Conservation (phyloP, 2,888 invertebrate species). For the Hydropsyche betteni region DNA sequence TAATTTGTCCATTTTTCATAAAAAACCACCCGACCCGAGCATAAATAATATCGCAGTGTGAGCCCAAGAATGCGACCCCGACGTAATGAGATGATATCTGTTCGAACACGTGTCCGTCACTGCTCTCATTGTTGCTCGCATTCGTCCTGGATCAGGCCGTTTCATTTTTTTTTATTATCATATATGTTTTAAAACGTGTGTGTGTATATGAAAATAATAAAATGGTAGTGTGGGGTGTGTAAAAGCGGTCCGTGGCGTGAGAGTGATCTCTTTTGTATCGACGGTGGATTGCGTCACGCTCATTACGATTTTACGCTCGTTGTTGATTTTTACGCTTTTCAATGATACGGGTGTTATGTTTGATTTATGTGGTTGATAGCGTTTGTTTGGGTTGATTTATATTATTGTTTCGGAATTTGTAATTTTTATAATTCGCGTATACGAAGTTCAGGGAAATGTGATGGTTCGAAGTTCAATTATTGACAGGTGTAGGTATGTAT, state of each 20-base stretch:
- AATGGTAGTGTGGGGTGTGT: not conserved
- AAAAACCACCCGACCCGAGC: slow-evolving; percentile 32
- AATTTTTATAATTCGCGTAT: too few relatives aligned
- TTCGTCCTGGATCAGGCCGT: not conserved
- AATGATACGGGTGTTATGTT: too few relatives aligned
- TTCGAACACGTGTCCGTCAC: slow-evolving; percentile 30
- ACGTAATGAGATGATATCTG: slow-evolving; percentile 32
- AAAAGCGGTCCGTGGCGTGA: not conserved
- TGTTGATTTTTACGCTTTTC: too few relatives aligned
- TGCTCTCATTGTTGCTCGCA: not conserved
- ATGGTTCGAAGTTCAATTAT: too few relatives aligned
- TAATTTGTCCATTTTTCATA: slow-evolving; percentile 49
- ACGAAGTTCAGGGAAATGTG: too few relatives aligned
- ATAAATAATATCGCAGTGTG: slow-evolving; percentile 50
- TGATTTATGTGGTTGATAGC: too few relatives aligned
- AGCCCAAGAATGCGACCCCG: slow-evolving; percentile 45
- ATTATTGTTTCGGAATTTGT: too few relatives aligned
- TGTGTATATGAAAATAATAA: not conserved
- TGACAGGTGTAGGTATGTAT: too few relatives aligned
- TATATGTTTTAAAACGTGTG: not conserved
- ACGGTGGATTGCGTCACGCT: slow-evolving; percentile 23
- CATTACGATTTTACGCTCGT: slow-evolving; percentile 8
- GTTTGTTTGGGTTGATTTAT: too few relatives aligned
- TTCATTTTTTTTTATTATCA: not conserved
- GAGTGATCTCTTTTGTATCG: slow-evolving; percentile 10